Conservation (phyloP, 1,140 invertebrate species). For the Aphaenogaster rudis region DNA sequence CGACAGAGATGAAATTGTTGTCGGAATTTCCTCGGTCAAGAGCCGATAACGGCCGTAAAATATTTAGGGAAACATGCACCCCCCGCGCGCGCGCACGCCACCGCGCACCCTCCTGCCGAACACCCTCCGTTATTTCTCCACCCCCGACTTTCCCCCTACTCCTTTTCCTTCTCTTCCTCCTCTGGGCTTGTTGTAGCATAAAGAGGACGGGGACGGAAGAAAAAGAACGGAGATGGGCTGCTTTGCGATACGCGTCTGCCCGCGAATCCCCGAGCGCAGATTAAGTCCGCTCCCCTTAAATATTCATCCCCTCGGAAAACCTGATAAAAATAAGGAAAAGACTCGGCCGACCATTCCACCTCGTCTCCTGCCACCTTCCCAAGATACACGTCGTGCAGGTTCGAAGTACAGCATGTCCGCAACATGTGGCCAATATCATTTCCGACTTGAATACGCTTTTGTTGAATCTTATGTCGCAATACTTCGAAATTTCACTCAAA, state of each 20-base stretch:
- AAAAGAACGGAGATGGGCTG: slow-evolving; percentile 74
- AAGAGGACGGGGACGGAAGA: slow-evolving; percentile 54
- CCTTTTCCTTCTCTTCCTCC: slow-evolving; percentile 22
- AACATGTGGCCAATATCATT: slow-evolving; percentile 70
- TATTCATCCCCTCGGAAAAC: slow-evolving; percentile 84
- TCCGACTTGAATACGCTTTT: slow-evolving; percentile 7
- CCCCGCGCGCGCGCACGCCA: slow-evolving; percentile 47
- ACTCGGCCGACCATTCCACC: slow-evolving; percentile 54
- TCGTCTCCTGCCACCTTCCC: slow-evolving; percentile 49
- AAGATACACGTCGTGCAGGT: slow-evolving; percentile 61
- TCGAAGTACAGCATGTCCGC: slow-evolving; percentile 49
- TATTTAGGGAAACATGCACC: slow-evolving; percentile 78
- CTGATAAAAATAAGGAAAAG: slow-evolving; percentile 84
- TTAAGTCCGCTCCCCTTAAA: slow-evolving; percentile 84
- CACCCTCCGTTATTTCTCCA: slow-evolving; percentile 74
- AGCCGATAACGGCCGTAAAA: slow-evolving; percentile 78
- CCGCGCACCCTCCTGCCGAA: slow-evolving; percentile 66
- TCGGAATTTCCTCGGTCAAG: slow-evolving; percentile 77
- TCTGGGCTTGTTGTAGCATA: slow-evolving; percentile 62
- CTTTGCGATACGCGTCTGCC: slow-evolving; percentile 82
- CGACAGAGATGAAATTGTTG: slow-evolving; percentile 71
- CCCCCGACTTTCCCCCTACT: slow-evolving; percentile 56
- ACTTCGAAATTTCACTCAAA: background rate
- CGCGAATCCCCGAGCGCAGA: slow-evolving; percentile 84
- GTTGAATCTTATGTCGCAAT: background rate